Evolutionary conservation across 2,888 invertebrate genomes (phyloP), one percentile per base, ranked within the genome.

Genomic region (Rotaria sp.): DNA sequence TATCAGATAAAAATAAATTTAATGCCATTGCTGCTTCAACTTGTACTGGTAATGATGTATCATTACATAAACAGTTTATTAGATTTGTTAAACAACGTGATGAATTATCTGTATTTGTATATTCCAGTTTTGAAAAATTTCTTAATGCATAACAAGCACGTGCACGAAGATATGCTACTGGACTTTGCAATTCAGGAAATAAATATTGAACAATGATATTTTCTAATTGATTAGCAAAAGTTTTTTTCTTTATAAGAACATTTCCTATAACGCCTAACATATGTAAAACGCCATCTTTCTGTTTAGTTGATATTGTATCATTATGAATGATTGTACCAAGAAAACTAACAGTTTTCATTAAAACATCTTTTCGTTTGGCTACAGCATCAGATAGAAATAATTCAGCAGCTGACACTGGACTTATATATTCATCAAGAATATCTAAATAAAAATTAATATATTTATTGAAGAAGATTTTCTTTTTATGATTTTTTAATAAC

Each of bases 231-330:
- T 96, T 95, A 89, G 95, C 95, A 92, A 96, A 99, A 41, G 94
- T 91, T 89, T 95, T 95, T 92, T 96, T 96, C 92, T 92, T 87
- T 1, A 87, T 57, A 30, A 87, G 35, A 35, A 87, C 85, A 38
- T 85, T 85, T 8, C 85, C 87, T 80, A 99, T 93, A 2, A 96
- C 94, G 84, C 98, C 98, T 88, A 94, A 95, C 96, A 99, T 97
- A 91, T 98, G 97, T 35, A 99, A 92, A 15, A 96, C 97, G n/a
- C 98, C 99, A 92, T 99, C 99, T 90, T 95, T 95, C 90, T 96
- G 95, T 87, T 85, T 84, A 11, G 67, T 24, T 38, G 38, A n/a
- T 15, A 87, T 41, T 74, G 80, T 80, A 50, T 41, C n/a, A 74
- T 85, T 87, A n/a, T 86, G 85, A 45, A 94, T 92, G n/a, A 96